phyloP scores from a whole-genome alignment of 2,797 vertebrate species.

The Sitta carolinensis region DNA sequence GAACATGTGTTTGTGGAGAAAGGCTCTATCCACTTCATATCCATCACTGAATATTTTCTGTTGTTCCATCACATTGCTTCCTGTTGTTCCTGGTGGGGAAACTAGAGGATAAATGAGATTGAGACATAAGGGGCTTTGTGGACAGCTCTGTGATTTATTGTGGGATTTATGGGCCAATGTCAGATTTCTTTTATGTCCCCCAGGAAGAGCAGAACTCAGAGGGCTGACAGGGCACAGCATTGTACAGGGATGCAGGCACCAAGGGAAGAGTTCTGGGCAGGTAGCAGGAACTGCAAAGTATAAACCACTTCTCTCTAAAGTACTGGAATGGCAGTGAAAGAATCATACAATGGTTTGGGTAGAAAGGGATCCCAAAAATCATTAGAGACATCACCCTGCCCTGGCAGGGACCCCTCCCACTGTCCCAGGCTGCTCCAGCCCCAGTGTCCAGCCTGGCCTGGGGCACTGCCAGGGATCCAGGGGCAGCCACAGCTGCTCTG shows the following conservation, averaged over 20 bases:
- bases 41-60: neutral
- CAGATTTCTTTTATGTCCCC: neutral
- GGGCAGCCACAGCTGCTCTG: neutral
- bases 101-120: neutral
- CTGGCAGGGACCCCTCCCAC: neutral
- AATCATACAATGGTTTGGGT: neutral
- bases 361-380: neutral
- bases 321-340: neutral
- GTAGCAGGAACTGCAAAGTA: neutral
- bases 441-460: neutral
- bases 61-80: neutral
- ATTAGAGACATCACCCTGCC: rapidly evolving
- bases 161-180: neutral
- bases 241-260: neutral
- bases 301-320: neutral
- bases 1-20: neutral
- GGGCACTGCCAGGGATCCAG: neutral
- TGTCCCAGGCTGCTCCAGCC: neutral
- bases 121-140: neutral
- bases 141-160: neutral
- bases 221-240: neutral
- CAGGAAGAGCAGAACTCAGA: neutral
- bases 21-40: neutral
- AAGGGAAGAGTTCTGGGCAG: neutral
- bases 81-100: neutral